These are phyloP conservation scores for Drosophila ananassae DNA, from an alignment of 1,140 invertebrate species.

Conservation along the genomic window DNA sequence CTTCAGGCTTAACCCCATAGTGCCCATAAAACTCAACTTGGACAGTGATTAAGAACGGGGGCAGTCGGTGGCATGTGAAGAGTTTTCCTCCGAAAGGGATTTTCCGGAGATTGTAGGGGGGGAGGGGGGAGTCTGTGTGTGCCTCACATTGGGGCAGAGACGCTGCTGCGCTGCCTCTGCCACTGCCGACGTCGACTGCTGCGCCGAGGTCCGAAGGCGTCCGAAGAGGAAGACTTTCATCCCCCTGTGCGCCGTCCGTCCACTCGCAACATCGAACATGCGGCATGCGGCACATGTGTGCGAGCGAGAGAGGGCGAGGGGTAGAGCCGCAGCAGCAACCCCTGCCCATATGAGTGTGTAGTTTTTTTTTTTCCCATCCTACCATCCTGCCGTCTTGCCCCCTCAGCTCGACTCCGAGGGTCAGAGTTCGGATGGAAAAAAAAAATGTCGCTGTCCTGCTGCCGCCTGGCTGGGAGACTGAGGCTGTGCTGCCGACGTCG, in stretches of 20 bases:
- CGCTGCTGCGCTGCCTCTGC: slow-evolving; percentile 10
- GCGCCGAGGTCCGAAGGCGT: slow-evolving; percentile 47
- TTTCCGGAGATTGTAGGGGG: slow-evolving; percentile 4
- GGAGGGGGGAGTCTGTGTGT: not conserved
- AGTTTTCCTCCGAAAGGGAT: slow-evolving; percentile 6
- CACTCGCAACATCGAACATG: slow-evolving; percentile 67
- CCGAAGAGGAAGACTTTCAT: slow-evolving; percentile 48
- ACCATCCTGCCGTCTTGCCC: slow-evolving; percentile 10
- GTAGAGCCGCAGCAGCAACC: slow-evolving; percentile 48
- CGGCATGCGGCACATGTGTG: not conserved
- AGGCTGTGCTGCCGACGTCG: slow-evolving; percentile 33
- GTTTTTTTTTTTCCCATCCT: slow-evolving; percentile 19
- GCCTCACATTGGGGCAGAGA: not conserved
- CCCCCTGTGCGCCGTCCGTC: slow-evolving; percentile 73
- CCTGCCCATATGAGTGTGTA: slow-evolving; percentile 47
- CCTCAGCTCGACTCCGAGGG: not conserved
- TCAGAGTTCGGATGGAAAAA: slow-evolving; percentile 18
- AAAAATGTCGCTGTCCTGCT: slow-evolving; percentile 34
- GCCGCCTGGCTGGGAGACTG: slow-evolving; percentile 8
- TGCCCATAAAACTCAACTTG: slow-evolving; percentile 40
- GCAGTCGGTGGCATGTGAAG: slow-evolving; percentile 12
- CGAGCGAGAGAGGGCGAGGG: not conserved
- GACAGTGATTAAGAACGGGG: slow-evolving; percentile 48
- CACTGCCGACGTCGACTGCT: slow-evolving; percentile 25
- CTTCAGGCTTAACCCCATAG: slow-evolving; percentile 6